These are phyloP conservation scores for Euproctis similis DNA, from an alignment of 2,888 invertebrate genomes.

Conservation along the genomic window DNA sequence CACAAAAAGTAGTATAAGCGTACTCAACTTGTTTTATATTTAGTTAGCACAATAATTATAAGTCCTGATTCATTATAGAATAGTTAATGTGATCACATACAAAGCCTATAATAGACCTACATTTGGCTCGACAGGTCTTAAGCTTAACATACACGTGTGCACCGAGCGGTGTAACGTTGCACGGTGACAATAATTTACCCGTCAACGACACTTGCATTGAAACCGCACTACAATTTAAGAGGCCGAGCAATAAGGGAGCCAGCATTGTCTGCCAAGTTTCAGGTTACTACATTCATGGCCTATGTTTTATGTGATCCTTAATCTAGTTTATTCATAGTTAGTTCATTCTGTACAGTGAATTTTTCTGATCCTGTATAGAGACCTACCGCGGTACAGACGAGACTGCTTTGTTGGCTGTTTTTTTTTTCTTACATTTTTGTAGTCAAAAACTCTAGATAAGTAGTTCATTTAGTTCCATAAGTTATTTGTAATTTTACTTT, in stretches of 20 bases:
- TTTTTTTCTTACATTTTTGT: no score
- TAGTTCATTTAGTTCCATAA: no score
- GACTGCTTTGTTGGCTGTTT: no score
- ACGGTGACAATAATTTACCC: constrained; percentile 71
- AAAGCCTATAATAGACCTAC: constrained; percentile 35
- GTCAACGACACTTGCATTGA: constrained; percentile 71
- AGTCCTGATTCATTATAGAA: no score
- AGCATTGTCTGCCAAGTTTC: constrained; percentile 63
- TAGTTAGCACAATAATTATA: no score
- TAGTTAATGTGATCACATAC: no score
- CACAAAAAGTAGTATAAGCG: no score
- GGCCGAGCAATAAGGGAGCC: constrained; percentile 70
- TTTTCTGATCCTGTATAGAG: constrained; percentile 17
- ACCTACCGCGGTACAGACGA: constrained; percentile 32
- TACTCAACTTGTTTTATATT: no score
- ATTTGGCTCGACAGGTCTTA: constrained; percentile 40
- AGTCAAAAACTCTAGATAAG: no score
- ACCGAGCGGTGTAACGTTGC: constrained; percentile 57
- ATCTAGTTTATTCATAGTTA: constrained; percentile 39
- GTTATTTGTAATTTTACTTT: no score
- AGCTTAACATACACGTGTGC: constrained; percentile 61
- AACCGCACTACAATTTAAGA: constrained; percentile 72
- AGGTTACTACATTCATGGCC: constrained; percentile 61
- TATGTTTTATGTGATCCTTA: constrained; percentile 46
- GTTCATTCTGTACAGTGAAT: constrained; percentile 20